These are phyloP conservation scores for Cabera pusaria DNA, from an alignment of 2,888 invertebrate species.

Conservation along the genomic window DNA sequence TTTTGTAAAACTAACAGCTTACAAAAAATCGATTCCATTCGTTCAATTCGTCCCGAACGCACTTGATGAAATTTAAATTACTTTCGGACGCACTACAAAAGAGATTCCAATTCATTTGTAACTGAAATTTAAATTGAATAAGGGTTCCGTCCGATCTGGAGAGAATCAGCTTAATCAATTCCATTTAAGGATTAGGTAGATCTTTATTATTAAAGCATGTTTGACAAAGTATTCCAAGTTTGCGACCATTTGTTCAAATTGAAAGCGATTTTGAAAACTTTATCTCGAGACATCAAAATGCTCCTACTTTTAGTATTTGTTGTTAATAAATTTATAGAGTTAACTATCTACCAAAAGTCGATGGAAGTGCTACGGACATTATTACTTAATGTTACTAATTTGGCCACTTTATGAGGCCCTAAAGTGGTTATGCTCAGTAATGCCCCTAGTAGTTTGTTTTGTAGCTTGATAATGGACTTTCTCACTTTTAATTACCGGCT, in stretches of 20 bases:
- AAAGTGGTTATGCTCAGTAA: constrained; percentile 1
- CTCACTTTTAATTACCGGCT: no score
- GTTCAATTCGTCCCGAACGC: constrained; percentile 39
- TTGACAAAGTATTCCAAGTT: constrained; percentile 3
- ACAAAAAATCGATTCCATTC: constrained; percentile 5
- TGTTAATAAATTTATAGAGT: no score
- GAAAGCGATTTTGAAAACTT: neutral
- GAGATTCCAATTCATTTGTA: constrained; percentile 46
- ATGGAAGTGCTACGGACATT: constrained; percentile 1
- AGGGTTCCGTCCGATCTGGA: constrained; percentile 38
- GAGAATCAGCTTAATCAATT: constrained; percentile 34
- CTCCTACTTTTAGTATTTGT: no score
- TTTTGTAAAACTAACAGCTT: constrained; percentile 4
- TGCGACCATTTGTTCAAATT: neutral
- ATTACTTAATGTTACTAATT: constrained; percentile 4
- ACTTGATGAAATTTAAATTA: constrained; percentile 53
- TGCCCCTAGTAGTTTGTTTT: constrained; percentile 2
- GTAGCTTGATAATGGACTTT: no score
- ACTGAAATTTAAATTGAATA: constrained; percentile 46
- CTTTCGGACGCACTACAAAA: constrained; percentile 47
- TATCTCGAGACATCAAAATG: neutral
- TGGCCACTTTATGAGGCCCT: constrained; percentile 3
- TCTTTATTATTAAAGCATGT: constrained; percentile 8
- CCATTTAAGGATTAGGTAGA: constrained; percentile 16
- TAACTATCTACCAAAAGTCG: no score